Evolutionary conservation across 2,888 invertebrate species (phyloP).

Genomic region (Tetheella fluctuosa): DNA sequence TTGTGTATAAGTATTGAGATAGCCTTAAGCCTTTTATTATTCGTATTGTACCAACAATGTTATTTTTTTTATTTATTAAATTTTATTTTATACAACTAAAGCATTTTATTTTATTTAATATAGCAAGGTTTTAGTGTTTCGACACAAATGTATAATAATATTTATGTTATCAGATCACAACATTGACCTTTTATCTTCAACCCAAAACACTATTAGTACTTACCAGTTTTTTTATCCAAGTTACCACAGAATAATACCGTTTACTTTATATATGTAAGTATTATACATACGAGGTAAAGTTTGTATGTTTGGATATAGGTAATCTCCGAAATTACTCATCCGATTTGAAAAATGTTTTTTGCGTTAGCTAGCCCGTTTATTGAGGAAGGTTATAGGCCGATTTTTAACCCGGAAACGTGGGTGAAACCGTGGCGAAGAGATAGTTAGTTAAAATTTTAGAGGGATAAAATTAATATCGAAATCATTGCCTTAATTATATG

Average conservation of each 20-base stretch:
- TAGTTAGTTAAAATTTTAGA: too few species aligned
- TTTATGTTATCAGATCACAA: background rate
- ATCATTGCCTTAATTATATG: too few species aligned
- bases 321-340: too few species aligned
- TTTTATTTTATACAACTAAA: background rate
- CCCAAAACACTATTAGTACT: background rate
- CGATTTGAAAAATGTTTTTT: too few species aligned
- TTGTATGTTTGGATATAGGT: too few species aligned
- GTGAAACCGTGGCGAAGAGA: too few species aligned
- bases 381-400: too few species aligned
- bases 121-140: background rate
- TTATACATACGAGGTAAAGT: too few species aligned
- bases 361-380: too few species aligned
- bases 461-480: too few species aligned
- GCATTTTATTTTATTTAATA: background rate
- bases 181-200: conserved; percentile 4
- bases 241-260: background rate
- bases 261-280: background rate
- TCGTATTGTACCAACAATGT: background rate
- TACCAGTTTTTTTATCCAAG: background rate
- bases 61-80: conserved; percentile 10
- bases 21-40: background rate
- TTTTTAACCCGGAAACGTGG: too few species aligned
- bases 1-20: too few species aligned
- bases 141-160: background rate